Base-by-base conservation (phyloP, 2,797 vertebrate genomes). In the Botia almorhae region DNA sequence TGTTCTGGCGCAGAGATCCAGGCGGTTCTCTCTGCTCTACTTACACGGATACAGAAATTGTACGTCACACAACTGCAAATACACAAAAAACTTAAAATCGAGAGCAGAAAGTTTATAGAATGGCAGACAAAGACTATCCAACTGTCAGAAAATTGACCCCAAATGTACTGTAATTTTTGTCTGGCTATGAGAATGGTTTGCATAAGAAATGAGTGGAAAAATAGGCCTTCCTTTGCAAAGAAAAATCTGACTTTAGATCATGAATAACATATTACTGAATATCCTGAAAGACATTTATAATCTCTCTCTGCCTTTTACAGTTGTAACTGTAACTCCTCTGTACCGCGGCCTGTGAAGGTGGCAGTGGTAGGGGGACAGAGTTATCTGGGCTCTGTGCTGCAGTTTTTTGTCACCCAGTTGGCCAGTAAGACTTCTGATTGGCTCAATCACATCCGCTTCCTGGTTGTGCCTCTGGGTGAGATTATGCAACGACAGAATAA, bases 311-410 rank as follows among this genome's bases (percentile, higher is more conserved):
- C 74, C 50, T 72, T 70, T 72, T 21, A 19, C 87, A 99, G 97
- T 93, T 99, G 97, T 92, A 99, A 99, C 92, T 98, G 96, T 90
- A 99, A 99, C 90, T 96, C 98, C 0, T 96, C 96, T 82, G 97
- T 98, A 95, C 98, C 98, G 6, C 86, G 96, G 36, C 95, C 96
- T 0, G 96, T 99, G 89, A 99, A 98, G 90, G 96, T 99, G 87
- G 96, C 94, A 0, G 97, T 96, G 2, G 94, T 97, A 0, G 98
- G 98, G 0, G 89, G 95, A 75, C 97, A 98, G 92, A 96, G 94
- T 82, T 98, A 98, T 90, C 93, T 99, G 83, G 96, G 96, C 0
- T 90, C 96, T 83, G 95, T 99, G 86, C 93, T 99, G 81, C 96
- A 97, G 86, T 97, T 98, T 91, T 99, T 98, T 0, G 98, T 98